Percentiles rank a stretch among this genome's conserved stretches.
These are phyloP conservation scores for Hanleya hanleyi DNA, from an alignment of 2,888 invertebrate genomes.

Conservation along the genomic window DNA sequence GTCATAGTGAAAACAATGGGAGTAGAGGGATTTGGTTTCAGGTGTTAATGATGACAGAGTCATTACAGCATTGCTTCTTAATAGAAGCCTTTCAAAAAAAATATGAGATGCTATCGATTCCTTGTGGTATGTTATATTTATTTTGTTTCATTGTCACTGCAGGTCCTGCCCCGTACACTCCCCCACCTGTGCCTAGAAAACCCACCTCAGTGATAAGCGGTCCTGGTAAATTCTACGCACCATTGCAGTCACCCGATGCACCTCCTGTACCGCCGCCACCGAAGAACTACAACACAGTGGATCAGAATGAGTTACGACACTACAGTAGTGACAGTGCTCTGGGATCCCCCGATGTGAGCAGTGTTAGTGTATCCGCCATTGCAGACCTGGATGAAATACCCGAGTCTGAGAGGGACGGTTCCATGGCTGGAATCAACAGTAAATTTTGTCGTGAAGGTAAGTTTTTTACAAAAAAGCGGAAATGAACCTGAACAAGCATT, in stretches of 20 bases:
- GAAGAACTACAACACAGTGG: slow-evolving; percentile 18
- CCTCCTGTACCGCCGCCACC: slow-evolving; percentile 42
- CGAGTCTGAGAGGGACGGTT: slow-evolving; percentile 35
- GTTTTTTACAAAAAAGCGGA: too few species aligned
- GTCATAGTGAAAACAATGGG: too few species aligned
- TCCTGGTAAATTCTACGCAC: slow-evolving; percentile 4
- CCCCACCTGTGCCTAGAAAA: not conserved
- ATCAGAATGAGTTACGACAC: slow-evolving; percentile 25
- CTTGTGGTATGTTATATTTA: too few species aligned
- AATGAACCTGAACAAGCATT: too few species aligned
- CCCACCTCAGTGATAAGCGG: not conserved
- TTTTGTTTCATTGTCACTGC: too few species aligned
- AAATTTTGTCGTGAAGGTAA: slow-evolving; percentile 3
- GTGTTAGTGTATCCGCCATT: slow-evolving; percentile 34
- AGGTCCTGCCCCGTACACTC: not conserved
- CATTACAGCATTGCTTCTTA: too few species aligned
- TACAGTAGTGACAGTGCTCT: slow-evolving; percentile 60
- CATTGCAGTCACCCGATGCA: slow-evolving; percentile 35
- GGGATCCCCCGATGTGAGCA: slow-evolving; percentile 52
- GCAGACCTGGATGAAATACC: slow-evolving; percentile 44
- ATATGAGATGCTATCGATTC: too few species aligned
- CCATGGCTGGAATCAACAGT: slow-evolving; percentile 30
- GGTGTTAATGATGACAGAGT: too few species aligned
- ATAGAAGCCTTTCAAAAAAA: too few species aligned
- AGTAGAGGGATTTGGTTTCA: too few species aligned